These are phyloP conservation scores for Callyntrura sp. DNA, from an alignment of 2,888 invertebrate species.

Conservation along the genomic window DNA sequence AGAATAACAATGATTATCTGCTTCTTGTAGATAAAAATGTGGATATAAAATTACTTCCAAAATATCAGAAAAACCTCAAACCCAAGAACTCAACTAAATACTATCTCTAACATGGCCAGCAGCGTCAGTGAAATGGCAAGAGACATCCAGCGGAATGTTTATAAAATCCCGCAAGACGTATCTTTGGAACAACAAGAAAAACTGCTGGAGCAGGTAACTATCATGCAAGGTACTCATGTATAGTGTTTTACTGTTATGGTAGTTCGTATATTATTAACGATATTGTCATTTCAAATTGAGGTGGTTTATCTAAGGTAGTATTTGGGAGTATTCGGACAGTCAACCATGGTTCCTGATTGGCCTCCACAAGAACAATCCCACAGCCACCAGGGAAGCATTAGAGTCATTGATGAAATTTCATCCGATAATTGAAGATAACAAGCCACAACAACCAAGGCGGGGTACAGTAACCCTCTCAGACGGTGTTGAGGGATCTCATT, in stretches of 20 bases:
- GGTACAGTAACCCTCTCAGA: constrained; percentile 48
- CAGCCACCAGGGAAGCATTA: constrained; percentile 54
- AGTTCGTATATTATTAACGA: not conserved
- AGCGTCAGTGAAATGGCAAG: constrained; percentile 55
- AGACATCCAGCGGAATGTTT: not conserved
- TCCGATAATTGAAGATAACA: not conserved
- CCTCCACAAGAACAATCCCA: constrained; percentile 74
- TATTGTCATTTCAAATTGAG: not conserved
- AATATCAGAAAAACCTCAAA: not conserved
- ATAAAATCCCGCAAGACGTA: not conserved
- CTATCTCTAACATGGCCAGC: not conserved
- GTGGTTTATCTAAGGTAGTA: constrained; percentile 56
- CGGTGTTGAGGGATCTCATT: not conserved
- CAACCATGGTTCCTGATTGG: constrained; percentile 74
- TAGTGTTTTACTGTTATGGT: not conserved
- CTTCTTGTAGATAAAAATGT: not conserved
- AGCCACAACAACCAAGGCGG: not conserved
- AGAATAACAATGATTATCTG: too few relatives aligned
- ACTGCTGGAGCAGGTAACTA: constrained; percentile 43
- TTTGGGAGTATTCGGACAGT: constrained; percentile 79
- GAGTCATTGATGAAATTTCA: constrained; percentile 61
- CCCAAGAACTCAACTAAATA: not conserved
- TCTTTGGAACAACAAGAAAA: not conserved
- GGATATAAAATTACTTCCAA: not conserved
- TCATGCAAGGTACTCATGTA: constrained; percentile 62